Conservation (phyloP, 2,797 vertebrate genomes). For the Alexandromys oeconomus region DNA sequence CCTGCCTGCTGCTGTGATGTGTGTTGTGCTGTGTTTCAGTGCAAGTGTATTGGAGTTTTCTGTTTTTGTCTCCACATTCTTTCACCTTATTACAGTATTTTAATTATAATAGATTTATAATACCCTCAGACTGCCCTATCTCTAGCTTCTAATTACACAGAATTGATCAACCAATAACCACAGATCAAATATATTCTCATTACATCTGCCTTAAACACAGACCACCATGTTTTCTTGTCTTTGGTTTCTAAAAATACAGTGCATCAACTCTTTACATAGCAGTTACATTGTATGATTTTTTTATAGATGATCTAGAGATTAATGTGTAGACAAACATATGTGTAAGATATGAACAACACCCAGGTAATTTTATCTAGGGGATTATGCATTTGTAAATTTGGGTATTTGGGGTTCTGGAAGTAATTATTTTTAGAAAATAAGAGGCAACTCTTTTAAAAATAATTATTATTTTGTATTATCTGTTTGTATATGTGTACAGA, state of each 20-base stretch:
- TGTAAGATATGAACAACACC: no score
- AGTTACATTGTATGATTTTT: background rate
- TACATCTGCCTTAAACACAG: background rate
- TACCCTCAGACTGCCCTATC: background rate
- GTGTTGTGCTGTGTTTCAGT: background rate
- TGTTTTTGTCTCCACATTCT: background rate
- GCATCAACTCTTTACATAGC: background rate
- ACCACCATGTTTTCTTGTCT: background rate
- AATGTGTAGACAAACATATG: background rate
- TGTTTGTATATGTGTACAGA: background rate
- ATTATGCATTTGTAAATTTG: background rate
- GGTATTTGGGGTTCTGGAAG: background rate
- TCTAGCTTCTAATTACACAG: background rate
- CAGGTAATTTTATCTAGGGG: background rate
- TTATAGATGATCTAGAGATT: background rate
- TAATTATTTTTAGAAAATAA: background rate
- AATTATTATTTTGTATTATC: background rate
- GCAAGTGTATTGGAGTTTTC: background rate
- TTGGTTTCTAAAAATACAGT: background rate
- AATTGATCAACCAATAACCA: background rate
- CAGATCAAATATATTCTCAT: background rate
- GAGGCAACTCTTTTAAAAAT: background rate
- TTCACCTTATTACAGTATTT: background rate
- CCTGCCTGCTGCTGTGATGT: no score
- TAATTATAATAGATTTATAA: background rate